phyloP scores from a whole-genome alignment of 2,888 invertebrate species.

The Tetragonula carbonaria region DNA sequence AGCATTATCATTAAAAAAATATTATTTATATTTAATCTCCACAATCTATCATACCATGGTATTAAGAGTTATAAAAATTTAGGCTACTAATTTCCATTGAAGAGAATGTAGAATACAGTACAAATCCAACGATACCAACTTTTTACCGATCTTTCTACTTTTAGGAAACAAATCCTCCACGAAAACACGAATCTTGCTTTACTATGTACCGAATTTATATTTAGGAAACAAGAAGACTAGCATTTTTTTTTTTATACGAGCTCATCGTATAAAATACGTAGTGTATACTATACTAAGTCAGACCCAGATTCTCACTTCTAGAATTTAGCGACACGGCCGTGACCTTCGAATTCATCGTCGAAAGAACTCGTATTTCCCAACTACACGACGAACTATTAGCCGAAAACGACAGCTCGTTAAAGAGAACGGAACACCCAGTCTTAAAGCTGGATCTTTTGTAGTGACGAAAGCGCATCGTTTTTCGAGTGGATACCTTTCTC shows the following conservation, averaged over 20 bases:
- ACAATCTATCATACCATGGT: too few species aligned
- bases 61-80: too few species aligned
- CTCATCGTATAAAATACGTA: not conserved
- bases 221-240: too few species aligned
- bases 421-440: not conserved
- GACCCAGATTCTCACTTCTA: not conserved
- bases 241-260: not conserved
- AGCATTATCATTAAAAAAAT: too few species aligned
- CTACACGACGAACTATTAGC: not conserved
- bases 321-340: not conserved
- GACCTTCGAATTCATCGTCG: not conserved
- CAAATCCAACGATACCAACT: too few species aligned
- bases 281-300: not conserved
- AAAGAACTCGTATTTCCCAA: not conserved
- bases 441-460: conserved; percentile 38
- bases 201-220: not conserved
- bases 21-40: too few species aligned
- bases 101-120: too few species aligned
- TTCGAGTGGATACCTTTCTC: conserved; percentile 40
- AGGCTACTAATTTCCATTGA: too few species aligned
- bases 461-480: conserved; percentile 32
- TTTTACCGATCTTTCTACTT: not conserved
- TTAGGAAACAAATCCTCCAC: not conserved
- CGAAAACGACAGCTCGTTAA: not conserved
- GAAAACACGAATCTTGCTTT: not conserved